Evolutionary conservation across 1,140 invertebrate genomes (phyloP).

Genomic region (Microplitis demolitor): DNA sequence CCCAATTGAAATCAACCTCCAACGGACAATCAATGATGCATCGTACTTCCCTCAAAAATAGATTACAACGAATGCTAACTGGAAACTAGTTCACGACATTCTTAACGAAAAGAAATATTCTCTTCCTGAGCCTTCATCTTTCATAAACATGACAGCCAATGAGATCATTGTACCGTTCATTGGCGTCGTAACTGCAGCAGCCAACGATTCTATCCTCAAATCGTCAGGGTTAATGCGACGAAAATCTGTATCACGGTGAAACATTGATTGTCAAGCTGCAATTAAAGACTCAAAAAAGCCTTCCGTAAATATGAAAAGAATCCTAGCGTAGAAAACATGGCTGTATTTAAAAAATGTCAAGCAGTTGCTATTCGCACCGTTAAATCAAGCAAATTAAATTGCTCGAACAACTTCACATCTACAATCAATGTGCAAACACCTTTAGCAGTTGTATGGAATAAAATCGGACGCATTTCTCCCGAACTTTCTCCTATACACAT

Average conservation of each 20-base stretch:
- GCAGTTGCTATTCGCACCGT: slow-evolving; percentile 18
- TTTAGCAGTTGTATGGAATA: slow-evolving; percentile 15
- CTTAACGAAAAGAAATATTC: slow-evolving; percentile 3
- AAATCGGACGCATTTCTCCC: slow-evolving; percentile 24
- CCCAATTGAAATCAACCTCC: slow-evolving; percentile 36
- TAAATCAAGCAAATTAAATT: slow-evolving; percentile 17
- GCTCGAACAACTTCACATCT: slow-evolving; percentile 17
- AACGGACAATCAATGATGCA: neutral
- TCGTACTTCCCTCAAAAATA: slow-evolving; percentile 22
- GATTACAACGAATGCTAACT: slow-evolving; percentile 38
- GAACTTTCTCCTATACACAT: neutral
- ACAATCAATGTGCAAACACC: slow-evolving; percentile 13
- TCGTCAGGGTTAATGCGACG: slow-evolving; percentile 31
- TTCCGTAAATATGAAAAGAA: slow-evolving; percentile 37
- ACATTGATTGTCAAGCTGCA: slow-evolving; percentile 37
- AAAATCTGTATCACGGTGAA: slow-evolving; percentile 41
- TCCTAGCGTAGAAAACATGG: slow-evolving; percentile 32
- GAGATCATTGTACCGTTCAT: slow-evolving; percentile 32
- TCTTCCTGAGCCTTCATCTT: too few species aligned
- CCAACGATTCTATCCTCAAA: slow-evolving; percentile 36
- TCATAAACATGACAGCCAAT: slow-evolving; percentile 19
- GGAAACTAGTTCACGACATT: slow-evolving; percentile 24
- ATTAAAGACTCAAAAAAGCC: slow-evolving; percentile 40
- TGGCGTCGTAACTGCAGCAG: slow-evolving; percentile 33
- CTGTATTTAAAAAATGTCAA: slow-evolving; percentile 37